Evolutionary conservation across 2,797 vertebrate species (phyloP).

Genomic region (Sylvia borin): DNA sequence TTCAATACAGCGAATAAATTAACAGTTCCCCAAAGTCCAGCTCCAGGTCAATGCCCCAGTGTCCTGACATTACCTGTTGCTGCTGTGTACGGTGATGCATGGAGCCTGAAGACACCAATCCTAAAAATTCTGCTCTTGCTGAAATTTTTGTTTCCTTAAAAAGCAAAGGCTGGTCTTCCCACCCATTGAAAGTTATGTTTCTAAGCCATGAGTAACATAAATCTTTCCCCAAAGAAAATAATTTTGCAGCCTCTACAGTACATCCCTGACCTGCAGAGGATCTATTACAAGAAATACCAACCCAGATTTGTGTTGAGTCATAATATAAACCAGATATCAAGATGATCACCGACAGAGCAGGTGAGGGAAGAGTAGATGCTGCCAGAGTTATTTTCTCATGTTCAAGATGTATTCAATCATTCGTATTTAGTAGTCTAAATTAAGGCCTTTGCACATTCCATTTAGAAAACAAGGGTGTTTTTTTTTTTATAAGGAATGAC

Average conservation of each 20-base stretch:
- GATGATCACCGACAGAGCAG: background rate
- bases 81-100: background rate
- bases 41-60: background rate
- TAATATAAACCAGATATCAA: background rate
- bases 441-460: background rate
- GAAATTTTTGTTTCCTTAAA: background rate
- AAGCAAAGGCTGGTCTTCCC: background rate
- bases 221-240: background rate
- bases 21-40: background rate
- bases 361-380: background rate
- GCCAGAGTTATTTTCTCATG: background rate
- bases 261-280: background rate
- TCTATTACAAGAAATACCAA: background rate
- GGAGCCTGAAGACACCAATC: background rate
- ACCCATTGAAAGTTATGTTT: background rate
- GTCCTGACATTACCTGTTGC: background rate
- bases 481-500: background rate
- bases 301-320: background rate
- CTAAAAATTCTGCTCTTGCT: background rate
- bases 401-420: background rate
- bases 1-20: background rate
- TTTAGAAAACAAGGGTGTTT: background rate
- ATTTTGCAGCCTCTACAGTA: background rate
- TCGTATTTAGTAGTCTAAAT: background rate
- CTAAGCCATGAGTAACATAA: background rate